These are phyloP conservation scores for Leontocebus nigricollis DNA, from an alignment of 2,797 vertebrate genomes.

Conservation along the genomic window DNA sequence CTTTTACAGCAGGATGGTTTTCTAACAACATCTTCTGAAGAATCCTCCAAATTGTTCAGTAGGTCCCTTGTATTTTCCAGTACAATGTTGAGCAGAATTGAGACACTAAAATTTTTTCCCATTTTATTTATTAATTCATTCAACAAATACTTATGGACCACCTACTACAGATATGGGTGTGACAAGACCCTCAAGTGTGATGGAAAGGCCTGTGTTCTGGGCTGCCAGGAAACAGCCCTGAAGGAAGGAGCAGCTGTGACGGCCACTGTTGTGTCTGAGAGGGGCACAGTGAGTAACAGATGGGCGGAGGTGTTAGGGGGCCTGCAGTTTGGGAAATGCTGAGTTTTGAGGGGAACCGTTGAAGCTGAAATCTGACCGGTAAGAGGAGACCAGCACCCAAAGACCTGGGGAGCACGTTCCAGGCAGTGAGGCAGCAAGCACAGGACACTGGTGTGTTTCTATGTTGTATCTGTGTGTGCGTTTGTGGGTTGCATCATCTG, in stretches of 20 bases:
- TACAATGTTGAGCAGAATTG: background rate
- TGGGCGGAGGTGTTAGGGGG: accelerated
- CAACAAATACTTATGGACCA: background rate
- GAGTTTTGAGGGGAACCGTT: background rate
- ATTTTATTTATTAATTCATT: background rate
- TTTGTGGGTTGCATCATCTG: background rate
- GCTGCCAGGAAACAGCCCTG: background rate
- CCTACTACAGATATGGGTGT: background rate
- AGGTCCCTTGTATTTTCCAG: background rate
- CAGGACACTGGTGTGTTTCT: background rate
- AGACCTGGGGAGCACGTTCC: background rate
- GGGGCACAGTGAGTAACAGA: too few species aligned
- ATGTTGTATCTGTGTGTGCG: background rate
- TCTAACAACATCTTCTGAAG: background rate
- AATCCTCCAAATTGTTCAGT: background rate
- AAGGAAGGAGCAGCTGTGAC: background rate
- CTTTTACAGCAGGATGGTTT: background rate
- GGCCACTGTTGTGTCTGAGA: too few species aligned
- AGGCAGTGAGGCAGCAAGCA: background rate
- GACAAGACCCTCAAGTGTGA: background rate
- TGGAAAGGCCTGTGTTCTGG: background rate
- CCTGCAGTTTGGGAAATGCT: background rate
- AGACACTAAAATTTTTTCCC: too few species aligned
- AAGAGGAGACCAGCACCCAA: background rate
- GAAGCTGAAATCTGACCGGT: background rate